Evolutionary conservation across 2,888 invertebrate genomes (phyloP), one percentile per base, ranked within the genome.

Genomic region (Conistra vaccinii): DNA sequence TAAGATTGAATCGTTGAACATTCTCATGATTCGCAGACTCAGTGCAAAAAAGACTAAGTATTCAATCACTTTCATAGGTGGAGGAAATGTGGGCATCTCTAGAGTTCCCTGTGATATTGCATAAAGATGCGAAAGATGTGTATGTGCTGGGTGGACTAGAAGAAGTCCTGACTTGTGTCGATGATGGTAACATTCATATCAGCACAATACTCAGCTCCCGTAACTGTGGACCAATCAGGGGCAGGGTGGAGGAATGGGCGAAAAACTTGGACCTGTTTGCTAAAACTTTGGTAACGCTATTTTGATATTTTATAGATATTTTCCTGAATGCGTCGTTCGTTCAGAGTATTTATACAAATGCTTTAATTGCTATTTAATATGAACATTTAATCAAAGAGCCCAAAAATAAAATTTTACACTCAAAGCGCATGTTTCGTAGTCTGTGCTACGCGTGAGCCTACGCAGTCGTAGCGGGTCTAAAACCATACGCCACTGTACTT

Each of bases 151-250:
- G 98, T 3, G 98, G 98, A 0, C 96, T 98, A 1, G 99, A 99
- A 87, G 99, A 99, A 86, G 96, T 99, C 45, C 98, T 98, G 92
- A 97, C 97, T 0, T 97, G 98, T 3, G 93, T 98, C 5, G 99
- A 99, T 90, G 99, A 99, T 91, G 98, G 98, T 88, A 98, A 98
- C 92, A 98, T 99, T 70, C 98, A 98, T 90, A 97, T 99, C 57
- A 97, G 98, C 86, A 99, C 99, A 0, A 98, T 99, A 66, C 97
- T 98, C 0, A 98, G 98, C 88, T 99, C 99, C 0, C 97, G 98
- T 66, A 98, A 98, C 93, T 98, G 98, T 23, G 98, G 98, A 0
- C 98, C 98, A 0, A 98, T 99, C 76, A 98, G 98, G 90, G 92
- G 97, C 32, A 96, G 98, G 69, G 98, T 99, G 0, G 98, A 98